Conservation (phyloP, 2,888 invertebrate species). For the Drosophila quasianomalipes region DNA sequence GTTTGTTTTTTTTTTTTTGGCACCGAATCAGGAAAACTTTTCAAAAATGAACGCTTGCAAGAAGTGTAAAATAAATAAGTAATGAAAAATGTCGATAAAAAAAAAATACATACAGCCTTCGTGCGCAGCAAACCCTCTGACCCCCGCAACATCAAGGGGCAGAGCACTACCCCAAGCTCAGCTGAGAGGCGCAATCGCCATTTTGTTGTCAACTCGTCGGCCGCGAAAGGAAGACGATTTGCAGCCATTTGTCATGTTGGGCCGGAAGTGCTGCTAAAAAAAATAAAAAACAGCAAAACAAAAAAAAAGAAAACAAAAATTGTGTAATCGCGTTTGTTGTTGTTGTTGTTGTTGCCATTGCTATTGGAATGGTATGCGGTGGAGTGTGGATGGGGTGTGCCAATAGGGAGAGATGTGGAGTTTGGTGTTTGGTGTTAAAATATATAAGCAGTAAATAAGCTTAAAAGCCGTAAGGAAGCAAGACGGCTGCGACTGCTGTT, state of each 20-base stretch:
- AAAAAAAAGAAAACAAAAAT: conserved; percentile 44
- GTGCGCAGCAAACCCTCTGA: neutral
- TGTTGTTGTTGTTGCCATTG: conserved; percentile 12
- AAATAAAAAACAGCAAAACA: conserved; percentile 38
- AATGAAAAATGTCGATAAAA: conserved; percentile 77
- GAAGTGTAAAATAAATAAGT: conserved; percentile 77
- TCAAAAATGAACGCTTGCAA: conserved; percentile 40
- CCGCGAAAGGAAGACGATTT: conserved; percentile 81
- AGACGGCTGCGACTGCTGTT: conserved; percentile 5
- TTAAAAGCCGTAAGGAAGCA: conserved; percentile 71
- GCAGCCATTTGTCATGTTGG: conserved; percentile 79
- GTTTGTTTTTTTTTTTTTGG: neutral
- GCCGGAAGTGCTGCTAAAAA: conserved; percentile 64
- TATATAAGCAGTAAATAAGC: conserved; percentile 80
- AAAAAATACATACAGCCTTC: conserved; percentile 27
- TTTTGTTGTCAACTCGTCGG: conserved; percentile 73
- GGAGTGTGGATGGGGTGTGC: neutral
- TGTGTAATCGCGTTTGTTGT: conserved; percentile 68
- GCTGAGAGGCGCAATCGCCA: conserved; percentile 37
- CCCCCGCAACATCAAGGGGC: neutral
- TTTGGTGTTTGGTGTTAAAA: conserved; percentile 54
- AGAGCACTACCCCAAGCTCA: neutral
- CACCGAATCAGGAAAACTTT: conserved; percentile 14
- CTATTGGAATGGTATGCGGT: neutral
- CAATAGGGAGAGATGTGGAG: neutral